Evolutionary conservation across 1,140 invertebrate species (phyloP), one percentile per base, ranked within the genome.

Genomic region (Paraescarpia echinospica): DNA sequence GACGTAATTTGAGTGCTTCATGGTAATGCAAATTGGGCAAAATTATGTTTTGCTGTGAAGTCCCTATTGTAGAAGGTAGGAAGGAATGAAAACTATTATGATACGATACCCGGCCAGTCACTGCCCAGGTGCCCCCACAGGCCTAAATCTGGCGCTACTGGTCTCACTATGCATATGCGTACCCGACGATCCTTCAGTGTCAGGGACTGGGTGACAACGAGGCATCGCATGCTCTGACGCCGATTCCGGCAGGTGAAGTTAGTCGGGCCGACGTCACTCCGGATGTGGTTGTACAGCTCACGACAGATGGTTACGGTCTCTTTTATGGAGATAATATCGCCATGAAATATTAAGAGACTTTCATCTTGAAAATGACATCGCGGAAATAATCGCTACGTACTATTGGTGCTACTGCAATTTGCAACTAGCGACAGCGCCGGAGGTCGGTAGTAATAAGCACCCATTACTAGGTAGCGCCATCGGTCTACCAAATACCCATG

Each of bases 311-410:
- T 27, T 77, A 27, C 18, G 59, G 59, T 18, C 59, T 77, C 59
- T 12, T 77, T 77, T 77, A 77, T 77, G 59, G 27, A 6, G 59
- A 77, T 77, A 77, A 77, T 77, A 31, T 77, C 59, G 22, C 14
- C 59, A 77, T 77, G 59, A 77, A 77, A 77, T 77, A 77, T 12
- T 77, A 77, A 77, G 59, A 77, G 1, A 77, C 59, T 77, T 77
- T 77, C 59, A 77, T 77, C 59, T 77, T 77, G 59, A 77, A 77
- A 77, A 77, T 77, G 59, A 77, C 59, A 77, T 77, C 59, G 27
- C 59, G 59, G 59, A 31, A 77, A 77, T 77, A 77, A 77, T 77
- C 59, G 27, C 59, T 31, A 27, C 59, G 8, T 77, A 77, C 59
- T 77, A 77, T 27, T 12, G 59, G 2, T 77, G 2, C 59, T 77